Conservation (phyloP, 1,140 invertebrate species). For the Drosophila serrata region DNA sequence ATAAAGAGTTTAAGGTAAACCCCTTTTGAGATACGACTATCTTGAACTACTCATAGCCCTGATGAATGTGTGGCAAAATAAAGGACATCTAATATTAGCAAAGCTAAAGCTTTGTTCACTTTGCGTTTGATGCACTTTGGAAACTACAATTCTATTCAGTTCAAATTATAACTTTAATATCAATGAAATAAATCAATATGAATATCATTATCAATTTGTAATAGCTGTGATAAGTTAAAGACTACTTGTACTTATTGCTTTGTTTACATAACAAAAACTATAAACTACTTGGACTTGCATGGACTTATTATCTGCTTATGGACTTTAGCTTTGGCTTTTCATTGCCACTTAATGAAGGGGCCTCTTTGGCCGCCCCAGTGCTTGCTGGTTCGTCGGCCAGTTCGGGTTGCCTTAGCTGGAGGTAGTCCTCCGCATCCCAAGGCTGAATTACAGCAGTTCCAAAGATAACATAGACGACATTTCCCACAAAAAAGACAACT, state of each 20-base stretch:
- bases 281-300: not conserved
- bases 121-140: not conserved
- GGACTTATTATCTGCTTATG: conserved; percentile 18
- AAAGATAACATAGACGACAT: conserved; percentile 62
- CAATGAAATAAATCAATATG: not conserved
- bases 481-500: conserved; percentile 68
- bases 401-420: conserved; percentile 85
- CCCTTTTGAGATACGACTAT: not conserved
- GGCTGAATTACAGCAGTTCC: conserved; percentile 94
- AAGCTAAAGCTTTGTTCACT: not conserved
- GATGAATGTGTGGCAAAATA: not conserved
- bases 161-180: not conserved
- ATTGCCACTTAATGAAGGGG: not conserved
- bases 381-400: conserved; percentile 11
- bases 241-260: not conserved
- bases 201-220: not conserved
- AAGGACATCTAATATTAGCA: not conserved
- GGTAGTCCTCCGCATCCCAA: conserved; percentile 91
- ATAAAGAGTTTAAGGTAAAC: not conserved
- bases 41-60: not conserved
- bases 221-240: not conserved
- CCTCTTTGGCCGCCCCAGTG: not conserved
- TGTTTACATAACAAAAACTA: conserved; percentile 11
- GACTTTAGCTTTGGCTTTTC: conserved; percentile 8
- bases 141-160: not conserved